phyloP scores from a whole-genome alignment of 2,888 invertebrate species.

The Pemphredon lugubris region DNA sequence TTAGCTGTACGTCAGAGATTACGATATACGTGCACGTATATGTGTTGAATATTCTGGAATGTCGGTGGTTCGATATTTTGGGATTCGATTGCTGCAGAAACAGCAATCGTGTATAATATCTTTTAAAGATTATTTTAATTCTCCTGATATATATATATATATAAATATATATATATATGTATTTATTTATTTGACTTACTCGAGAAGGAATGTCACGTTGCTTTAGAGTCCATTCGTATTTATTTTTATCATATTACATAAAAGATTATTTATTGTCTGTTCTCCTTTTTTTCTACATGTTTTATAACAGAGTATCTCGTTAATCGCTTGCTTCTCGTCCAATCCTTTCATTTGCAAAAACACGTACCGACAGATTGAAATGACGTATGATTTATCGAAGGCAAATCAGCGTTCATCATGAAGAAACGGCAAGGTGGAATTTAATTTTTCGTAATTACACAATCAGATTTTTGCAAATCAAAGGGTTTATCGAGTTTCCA shows the following conservation, averaged over 20 bases:
- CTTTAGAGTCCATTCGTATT: conserved; percentile 63
- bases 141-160: background rate
- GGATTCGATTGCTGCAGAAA: conserved; percentile 9
- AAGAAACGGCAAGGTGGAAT: no score
- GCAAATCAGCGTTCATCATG: no score
- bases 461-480: background rate
- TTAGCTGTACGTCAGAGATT: conserved; percentile 35
- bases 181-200: conserved; percentile 40
- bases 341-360: conserved; percentile 21
- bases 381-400: background rate
- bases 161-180: conserved; percentile 24
- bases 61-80: conserved; percentile 17
- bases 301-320: conserved; percentile 34
- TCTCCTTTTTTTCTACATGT: conserved; percentile 48
- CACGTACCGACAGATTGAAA: conserved; percentile 18
- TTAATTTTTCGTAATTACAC: no score
- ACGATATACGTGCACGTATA: conserved; percentile 27
- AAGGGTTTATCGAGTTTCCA: background rate
- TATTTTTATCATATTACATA: conserved; percentile 51
- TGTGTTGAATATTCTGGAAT: conserved; percentile 8
- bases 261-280: conserved; percentile 55
- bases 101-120: conserved; percentile 12
- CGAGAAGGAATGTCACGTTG: conserved; percentile 49
- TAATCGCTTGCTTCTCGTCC: conserved; percentile 37
- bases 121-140: conserved; percentile 15